A percentile compares a stretch with the other conserved stretches of the same genome.
Evolutionary conservation across 2,113 vertebrate species (phyloP).

Genomic region (Andinoacara biseriatus): DNA sequence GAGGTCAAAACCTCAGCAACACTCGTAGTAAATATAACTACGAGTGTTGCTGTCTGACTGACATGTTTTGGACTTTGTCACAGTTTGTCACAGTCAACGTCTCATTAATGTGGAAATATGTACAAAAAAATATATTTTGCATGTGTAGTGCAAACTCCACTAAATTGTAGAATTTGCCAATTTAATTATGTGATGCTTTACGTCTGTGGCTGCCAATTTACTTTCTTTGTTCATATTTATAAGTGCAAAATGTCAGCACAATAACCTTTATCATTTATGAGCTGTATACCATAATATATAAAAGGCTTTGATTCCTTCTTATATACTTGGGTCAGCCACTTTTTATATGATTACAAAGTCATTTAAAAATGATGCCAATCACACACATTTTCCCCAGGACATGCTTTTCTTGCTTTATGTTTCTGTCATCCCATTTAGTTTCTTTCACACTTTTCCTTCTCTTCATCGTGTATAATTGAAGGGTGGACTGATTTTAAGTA

Average conservation of each 20-base stretch:
- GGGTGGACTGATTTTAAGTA: neutral
- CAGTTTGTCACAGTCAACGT: too few species aligned
- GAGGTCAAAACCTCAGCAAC: too few species aligned
- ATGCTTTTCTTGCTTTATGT: neutral
- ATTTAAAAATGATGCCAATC: neutral
- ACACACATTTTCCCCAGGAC: neutral
- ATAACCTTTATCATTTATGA: neutral
- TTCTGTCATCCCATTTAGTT: neutral
- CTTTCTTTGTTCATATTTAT: neutral
- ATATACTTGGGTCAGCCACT: neutral
- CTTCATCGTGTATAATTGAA: neutral
- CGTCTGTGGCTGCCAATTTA: fast-evolving
- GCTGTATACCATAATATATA: neutral
- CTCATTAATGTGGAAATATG: too few species aligned
- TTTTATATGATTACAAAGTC: neutral
- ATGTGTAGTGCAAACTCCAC: too few species aligned
- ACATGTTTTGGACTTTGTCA: too few species aligned
- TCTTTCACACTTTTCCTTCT: neutral
- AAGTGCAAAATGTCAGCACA: neutral
- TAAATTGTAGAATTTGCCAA: too few species aligned
- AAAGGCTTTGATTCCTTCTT: neutral
- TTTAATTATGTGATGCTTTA: too few species aligned
- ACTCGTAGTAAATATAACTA: too few species aligned
- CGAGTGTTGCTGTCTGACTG: too few species aligned
- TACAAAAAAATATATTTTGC: too few species aligned